Percentiles rank a stretch among this genome's conserved stretches.
phyloP scores from a whole-genome alignment of 2,113 vertebrate species.

The Spea bombifrons region DNA sequence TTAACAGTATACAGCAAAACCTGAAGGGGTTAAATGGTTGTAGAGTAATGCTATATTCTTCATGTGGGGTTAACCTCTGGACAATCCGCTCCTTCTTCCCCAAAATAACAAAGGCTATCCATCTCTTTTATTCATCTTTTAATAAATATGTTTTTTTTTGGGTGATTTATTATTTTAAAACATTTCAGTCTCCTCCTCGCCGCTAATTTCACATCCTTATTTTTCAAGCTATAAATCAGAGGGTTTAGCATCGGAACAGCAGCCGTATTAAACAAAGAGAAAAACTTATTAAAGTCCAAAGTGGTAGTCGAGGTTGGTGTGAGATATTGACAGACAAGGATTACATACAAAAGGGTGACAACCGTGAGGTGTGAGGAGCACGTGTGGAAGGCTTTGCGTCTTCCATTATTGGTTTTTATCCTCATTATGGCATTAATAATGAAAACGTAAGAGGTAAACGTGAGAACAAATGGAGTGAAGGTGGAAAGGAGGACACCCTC shows the following conservation, averaged over 20 bases:
- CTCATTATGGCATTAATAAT: constrained; percentile 20
- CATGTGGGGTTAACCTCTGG: too few relatives aligned
- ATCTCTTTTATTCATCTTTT: too few relatives aligned
- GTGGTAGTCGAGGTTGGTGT: neutral
- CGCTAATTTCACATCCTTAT: constrained; percentile 50
- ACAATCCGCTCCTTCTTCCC: too few relatives aligned
- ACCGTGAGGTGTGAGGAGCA: constrained; percentile 26
- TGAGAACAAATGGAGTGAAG: constrained; percentile 27
- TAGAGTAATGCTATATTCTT: too few relatives aligned
- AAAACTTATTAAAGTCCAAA: constrained; percentile 48
- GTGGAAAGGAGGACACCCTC: constrained; percentile 10
- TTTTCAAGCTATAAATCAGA: constrained; percentile 49
- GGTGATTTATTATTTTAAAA: neutral
- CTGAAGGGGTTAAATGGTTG: too few relatives aligned
- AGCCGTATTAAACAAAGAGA: constrained; percentile 48
- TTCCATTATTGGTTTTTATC: constrained; percentile 18
- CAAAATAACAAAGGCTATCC: too few relatives aligned
- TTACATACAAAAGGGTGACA: constrained; percentile 7
- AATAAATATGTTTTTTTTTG: too few relatives aligned
- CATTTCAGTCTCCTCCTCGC: constrained; percentile 1
- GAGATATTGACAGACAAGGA: constrained; percentile 23
- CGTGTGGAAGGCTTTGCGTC: constrained; percentile 26
- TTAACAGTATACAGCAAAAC: too few relatives aligned
- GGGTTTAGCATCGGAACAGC: constrained; percentile 51
- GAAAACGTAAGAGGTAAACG: constrained; percentile 30